Evolutionary conservation across 2,888 invertebrate species (phyloP), one percentile per base, ranked within the genome.

Genomic region (Cyaniris semiargus): DNA sequence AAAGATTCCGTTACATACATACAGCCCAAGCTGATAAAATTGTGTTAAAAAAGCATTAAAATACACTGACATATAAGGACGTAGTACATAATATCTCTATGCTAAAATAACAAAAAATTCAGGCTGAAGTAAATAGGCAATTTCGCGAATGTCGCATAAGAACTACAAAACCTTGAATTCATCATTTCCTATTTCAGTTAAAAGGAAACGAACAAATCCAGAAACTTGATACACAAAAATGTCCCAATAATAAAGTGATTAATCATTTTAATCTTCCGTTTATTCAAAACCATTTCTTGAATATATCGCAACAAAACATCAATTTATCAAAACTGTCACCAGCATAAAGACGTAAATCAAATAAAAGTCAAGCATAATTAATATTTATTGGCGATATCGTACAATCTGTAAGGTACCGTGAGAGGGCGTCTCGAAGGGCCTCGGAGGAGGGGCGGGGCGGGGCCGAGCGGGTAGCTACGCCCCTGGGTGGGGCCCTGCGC

Each of bases 401-500:
- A 31, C 66, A 66, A 77, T 78, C 76, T 78, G 77, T 74, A 75
- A 48, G 74, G 31, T 78, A 78, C 48, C 75, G 79, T 80, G 27
- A 18, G 74, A 27, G 80, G 80, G 81, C 79, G 81, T 79, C 78
- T 78, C 78, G 78, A 84, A 82, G 82, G 84, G 83, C 82, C 80
- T 76, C 79, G 78, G 80, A 82, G 80, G 66, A 27, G 86, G 88
- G 86, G 83, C 83, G 80, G 76, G 78, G 82, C 87, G 88, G 82
- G 88, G 90, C 86, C 88, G 84, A 81, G 85, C 84, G 82, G 82
- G 79, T 60, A 76, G 77, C 53, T 56, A 44, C 78, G 85, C 82
- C 78, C 88, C 86, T 84, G 80, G 83, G 81, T 76, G 80, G 81
- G 80, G 86, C 86, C 84, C 82, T 85, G 87, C 85, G 86, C 81